Percentiles rank a stretch among this genome's conserved stretches.
Conservation (phyloP, 2,113 vertebrate species). For the Anhinga rufa region DNA sequence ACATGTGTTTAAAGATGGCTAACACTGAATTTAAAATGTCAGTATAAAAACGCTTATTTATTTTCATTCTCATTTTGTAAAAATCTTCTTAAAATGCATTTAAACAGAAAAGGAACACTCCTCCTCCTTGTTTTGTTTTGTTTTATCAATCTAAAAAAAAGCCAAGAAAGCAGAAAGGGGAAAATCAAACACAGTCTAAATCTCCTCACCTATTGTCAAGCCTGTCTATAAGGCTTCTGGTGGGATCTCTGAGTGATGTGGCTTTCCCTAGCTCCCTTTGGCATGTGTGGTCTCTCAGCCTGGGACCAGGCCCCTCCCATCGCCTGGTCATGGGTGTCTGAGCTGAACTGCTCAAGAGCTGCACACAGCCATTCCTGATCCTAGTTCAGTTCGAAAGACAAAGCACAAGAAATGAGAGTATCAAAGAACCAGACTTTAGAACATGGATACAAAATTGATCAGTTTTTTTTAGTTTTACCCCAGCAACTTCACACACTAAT, state of each 20-base stretch:
- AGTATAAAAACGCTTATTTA: background rate
- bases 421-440: background rate
- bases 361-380: background rate
- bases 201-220: background rate
- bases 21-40: background rate
- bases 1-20: conserved; percentile 28
- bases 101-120: background rate
- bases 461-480: background rate
- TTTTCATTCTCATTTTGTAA: background rate
- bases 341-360: background rate
- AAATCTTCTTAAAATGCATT: background rate
- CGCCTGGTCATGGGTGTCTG: background rate
- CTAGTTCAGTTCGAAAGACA: background rate
- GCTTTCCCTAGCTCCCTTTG: background rate
- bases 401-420: background rate
- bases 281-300: background rate
- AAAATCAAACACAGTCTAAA: background rate
- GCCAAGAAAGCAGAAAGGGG: background rate
- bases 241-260: background rate
- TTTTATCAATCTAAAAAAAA: background rate
- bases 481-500: background rate
- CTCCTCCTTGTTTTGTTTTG: background rate
- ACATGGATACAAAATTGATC: background rate
- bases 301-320: background rate
- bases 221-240: background rate